Percentiles rank a stretch among this genome's conserved stretches.
Conservation (phyloP, 1,140 invertebrate genomes). For the Panagrolaimus sp. region DNA sequence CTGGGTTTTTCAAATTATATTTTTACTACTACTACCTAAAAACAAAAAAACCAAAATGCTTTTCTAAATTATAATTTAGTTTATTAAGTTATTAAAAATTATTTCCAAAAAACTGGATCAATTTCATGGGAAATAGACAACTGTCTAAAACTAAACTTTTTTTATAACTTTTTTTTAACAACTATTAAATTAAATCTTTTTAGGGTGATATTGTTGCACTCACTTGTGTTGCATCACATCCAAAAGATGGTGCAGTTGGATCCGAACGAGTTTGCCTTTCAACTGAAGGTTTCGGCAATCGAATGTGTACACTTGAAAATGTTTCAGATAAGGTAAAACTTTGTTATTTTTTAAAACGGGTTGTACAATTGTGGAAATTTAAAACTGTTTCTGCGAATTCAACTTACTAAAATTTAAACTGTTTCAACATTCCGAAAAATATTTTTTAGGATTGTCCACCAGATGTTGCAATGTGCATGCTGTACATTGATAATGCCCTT, state of each 20-base stretch:
- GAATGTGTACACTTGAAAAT: conserved; percentile 96
- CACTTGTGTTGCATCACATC: conserved; percentile 51
- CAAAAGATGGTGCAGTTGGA: conserved; percentile 43
- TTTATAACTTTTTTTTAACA: conserved; percentile 13
- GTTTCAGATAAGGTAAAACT: conserved; percentile 90
- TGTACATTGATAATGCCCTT: conserved; percentile 97
- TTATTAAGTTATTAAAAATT: conserved; percentile 3
- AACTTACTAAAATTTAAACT: neutral
- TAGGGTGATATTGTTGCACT: conserved; percentile 59
- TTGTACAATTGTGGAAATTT: neutral
- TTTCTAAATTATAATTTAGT: neutral
- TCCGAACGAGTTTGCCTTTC: conserved; percentile 55
- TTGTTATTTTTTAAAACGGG: neutral
- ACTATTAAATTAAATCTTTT: conserved; percentile 19
- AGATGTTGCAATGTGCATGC: conserved; percentile 77
- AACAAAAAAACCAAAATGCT: neutral
- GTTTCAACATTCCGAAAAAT: neutral
- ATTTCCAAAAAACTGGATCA: neutral
- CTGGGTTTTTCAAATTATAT: neutral
- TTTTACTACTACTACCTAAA: neutral
- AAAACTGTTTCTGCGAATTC: neutral
- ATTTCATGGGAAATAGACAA: neutral
- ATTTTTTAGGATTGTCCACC: conserved; percentile 84
- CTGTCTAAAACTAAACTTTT: conserved; percentile 19
- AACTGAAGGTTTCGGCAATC: conserved; percentile 79